A percentile compares a stretch with the other conserved stretches of the same genome.
Conservation (phyloP, 92 coral and sea anemone genomes). For the Porites cylindrica region DNA sequence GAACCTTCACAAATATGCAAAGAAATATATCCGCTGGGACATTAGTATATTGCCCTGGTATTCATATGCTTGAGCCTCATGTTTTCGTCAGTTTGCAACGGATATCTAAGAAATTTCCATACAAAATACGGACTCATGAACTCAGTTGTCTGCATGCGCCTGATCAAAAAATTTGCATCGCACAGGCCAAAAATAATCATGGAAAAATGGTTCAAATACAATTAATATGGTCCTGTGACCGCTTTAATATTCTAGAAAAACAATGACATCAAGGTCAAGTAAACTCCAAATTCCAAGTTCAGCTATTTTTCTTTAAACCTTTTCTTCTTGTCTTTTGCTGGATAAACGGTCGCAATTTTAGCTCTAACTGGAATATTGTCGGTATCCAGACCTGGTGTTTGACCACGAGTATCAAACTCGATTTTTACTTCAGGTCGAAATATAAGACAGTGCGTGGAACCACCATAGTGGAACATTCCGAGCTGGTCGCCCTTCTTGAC, state of each 20-base stretch:
- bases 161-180: not conserved
- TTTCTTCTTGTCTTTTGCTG: slow-evolving; percentile 10
- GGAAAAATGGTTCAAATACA: not conserved
- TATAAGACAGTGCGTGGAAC: slow-evolving; percentile 72
- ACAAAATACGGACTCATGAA: not conserved
- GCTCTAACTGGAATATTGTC: slow-evolving; percentile 53
- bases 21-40: too few species aligned
- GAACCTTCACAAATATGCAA: too few species aligned
- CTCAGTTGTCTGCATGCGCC: not conserved
- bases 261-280: not conserved
- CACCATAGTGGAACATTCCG: slow-evolving; percentile 79
- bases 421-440: slow-evolving; percentile 65
- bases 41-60: too few species aligned
- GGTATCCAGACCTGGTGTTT: slow-evolving; percentile 55
- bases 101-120: not conserved
- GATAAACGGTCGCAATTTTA: slow-evolving; percentile 57
- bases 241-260: too few species aligned
- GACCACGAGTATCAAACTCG: slow-evolving; percentile 61
- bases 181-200: not conserved
- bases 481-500: slow-evolving; percentile 78
- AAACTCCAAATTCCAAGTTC: slow-evolving; percentile 3
- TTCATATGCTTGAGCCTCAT: too few species aligned
- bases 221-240: not conserved
- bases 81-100: too few species aligned
- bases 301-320: not conserved